Evolutionary conservation across 2,113 vertebrate species (phyloP).

Genomic region (Pipa parva): DNA sequence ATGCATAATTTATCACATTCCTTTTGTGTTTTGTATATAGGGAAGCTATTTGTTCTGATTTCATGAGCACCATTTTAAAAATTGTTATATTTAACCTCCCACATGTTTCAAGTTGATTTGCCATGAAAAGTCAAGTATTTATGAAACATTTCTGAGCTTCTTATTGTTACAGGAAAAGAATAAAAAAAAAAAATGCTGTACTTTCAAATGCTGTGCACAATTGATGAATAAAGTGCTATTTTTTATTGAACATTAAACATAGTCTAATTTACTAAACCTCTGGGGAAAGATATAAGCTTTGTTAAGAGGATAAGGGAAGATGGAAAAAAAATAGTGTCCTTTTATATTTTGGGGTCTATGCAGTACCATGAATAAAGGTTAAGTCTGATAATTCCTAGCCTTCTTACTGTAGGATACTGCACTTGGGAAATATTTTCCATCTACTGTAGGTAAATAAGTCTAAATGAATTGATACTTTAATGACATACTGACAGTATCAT

Average conservation of each 20-base stretch:
- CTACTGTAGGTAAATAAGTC: no score
- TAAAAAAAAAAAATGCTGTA: constrained; percentile 28
- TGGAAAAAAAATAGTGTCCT: neutral
- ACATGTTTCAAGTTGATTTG: neutral
- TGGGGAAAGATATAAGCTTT: constrained; percentile 35
- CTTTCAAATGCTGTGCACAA: constrained; percentile 38
- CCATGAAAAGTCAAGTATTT: constrained; percentile 20
- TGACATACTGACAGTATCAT: no score
- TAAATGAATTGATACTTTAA: no score
- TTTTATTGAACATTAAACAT: constrained; percentile 27
- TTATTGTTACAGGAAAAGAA: constrained; percentile 8
- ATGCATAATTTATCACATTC: neutral
- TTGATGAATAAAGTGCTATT: constrained; percentile 42
- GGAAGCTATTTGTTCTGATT: neutral
- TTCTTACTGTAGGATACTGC: no score
- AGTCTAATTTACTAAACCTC: constrained; percentile 38
- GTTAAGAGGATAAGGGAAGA: neutral
- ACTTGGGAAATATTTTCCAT: no score
- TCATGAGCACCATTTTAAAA: neutral
- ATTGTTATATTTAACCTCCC: neutral
- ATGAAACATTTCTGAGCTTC: constrained; percentile 30
- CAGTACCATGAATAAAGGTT: no score
- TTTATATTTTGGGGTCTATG: no score
- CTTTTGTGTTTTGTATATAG: neutral
- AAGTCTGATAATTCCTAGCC: no score